Base-by-base conservation (phyloP, 1,140 invertebrate species). In the Cotesia vestalis region DNA sequence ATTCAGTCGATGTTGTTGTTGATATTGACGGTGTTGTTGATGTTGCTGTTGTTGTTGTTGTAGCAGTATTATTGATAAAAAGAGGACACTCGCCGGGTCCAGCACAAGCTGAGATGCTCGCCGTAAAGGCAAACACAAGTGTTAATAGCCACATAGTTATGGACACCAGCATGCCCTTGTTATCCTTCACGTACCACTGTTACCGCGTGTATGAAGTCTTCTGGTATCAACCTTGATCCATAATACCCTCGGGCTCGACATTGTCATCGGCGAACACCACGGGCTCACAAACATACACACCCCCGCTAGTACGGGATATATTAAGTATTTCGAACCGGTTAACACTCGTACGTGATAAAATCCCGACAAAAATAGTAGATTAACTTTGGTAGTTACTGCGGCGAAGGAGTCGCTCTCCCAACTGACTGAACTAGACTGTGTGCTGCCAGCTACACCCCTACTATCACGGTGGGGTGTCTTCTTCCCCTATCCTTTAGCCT, bases 391-490 rank as follows among this genome's bases (percentile, higher is more conserved):
- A 46, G 40, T 46, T 46, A 46, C 40, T 46, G 8, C 51, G 61
- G 20, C 51, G 14, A 52, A 62, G 46, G 51, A 71, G 46, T 71
- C 74, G 46, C 74, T 68, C 38, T 57, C 64, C 66, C 73, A 62
- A 72, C 66, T 71, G 68, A 57, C 72, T 72, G 20, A 12, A 67
- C 63, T 63, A 70, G 70, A 66, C 74, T 77, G 74, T 75, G 71
- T 73, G 66, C 78, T 73, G 72, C 72, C 75, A 73, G 76, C 77
- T 79, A 74, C 73, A 74, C 75, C 73, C 71, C 66, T 75, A 63
- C 59, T 61, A 27, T 12, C 27, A 27, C 53, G 35, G 59, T 66
- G 51, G 55, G 14, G 34, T 71, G 9, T 66, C 51, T 71, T 40
- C 66, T 68, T 60, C 63, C 73, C 61, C 46, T 57, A 14, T 60